Base-by-base conservation (phyloP, 1,140 invertebrate species). In the Drusus annulatus region DNA sequence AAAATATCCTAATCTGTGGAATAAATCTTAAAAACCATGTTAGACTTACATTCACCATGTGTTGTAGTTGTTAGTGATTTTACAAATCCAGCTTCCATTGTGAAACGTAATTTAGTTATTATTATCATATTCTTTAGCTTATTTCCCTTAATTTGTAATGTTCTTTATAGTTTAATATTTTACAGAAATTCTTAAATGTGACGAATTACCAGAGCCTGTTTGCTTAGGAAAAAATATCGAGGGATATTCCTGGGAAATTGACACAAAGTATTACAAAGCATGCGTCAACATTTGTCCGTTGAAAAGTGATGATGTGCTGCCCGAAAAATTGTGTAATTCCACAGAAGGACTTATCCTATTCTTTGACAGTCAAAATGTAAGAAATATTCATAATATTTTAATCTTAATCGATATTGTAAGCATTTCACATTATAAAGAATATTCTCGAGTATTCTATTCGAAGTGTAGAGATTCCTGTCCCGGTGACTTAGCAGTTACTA, bases 211-310 rank as follows among this genome's bases (percentile, higher is more conserved):
- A 7, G 73, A 81, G 13, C 16, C 25, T 2, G 51, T 45, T 54
- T 58, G 15, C 58, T 8, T 78, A 10, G 74, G 45, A 28, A 68
- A 65, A 31, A 69, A 76, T 58, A n/a, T 83, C 16, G 52, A 83
- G 45, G 77, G 50, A 68, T 85, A 84, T 78, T 79, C 84, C 15
- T 89, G 87, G 87, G 84, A 81, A 76, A 87, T 89, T 19, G 86
- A 88, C 77, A 89, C 87, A 17, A 89, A 89, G 83, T 89, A 89
- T 85, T 89, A 89, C 79, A 85, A 84, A 13, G 85, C 86, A 25
- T 80, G 84, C 62, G 84, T 89, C n/a, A 85, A 87, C 81, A 69
- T 89, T 56, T 79, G 86, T 68, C 87, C 86, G 63, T 65, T 89
- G 80, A 81, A 84, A 76, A 81, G 81, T 58, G 84, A 23, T 84